Evolutionary conservation across 2,113 vertebrate species (phyloP), one percentile per base, ranked within the genome.

Genomic region (Triplophysa tibetana): DNA sequence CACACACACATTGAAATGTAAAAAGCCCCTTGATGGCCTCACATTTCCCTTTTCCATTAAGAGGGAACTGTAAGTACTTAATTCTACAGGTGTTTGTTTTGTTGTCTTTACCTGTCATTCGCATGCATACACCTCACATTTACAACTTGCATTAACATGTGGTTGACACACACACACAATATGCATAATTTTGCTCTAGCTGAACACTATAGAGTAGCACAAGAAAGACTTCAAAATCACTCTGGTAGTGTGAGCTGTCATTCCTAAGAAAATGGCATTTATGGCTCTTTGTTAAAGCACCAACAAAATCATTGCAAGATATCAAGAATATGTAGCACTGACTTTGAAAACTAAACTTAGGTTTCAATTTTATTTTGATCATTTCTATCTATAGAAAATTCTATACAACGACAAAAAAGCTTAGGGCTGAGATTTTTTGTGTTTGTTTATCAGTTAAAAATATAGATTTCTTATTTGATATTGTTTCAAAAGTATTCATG

Each of bases 11-110:
- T 24, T 21, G 43, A 77, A 65, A 64, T 52, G 61, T 65, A 60
- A 77, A 77, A 77, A 77, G 60, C 74, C 65, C 61, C 65, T 77
- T 77, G 65, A 77, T 77, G 45, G 38, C 72, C 62, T 63, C 45
- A 52, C 8, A 38, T 77, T 64, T 76, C 62, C 74, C 74, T 38
- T 77, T 77, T 77, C 74, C 19, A 77, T 77, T 43, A 54, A 54
- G 45, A 54, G 74, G 61, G 74, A 63, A 76, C 43, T 76, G 74
- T 64, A 26, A 65, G 26, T 52, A 23, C 43, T 63, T 43, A 29
- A 23, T 21, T 17, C 74, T 54, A 64, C 60, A 77, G 61, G 74
- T 77, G 41, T 54, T 65, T 4, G 24, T 65, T 52, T 77, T 77
- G 61, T 65, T 65, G 43, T 77, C 43, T 64, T 75, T 64, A 23